Evolutionary conservation across 2,888 invertebrate genomes (phyloP), one percentile per base, ranked within the genome.

Genomic region (Pycnomerus fuliginosus): DNA sequence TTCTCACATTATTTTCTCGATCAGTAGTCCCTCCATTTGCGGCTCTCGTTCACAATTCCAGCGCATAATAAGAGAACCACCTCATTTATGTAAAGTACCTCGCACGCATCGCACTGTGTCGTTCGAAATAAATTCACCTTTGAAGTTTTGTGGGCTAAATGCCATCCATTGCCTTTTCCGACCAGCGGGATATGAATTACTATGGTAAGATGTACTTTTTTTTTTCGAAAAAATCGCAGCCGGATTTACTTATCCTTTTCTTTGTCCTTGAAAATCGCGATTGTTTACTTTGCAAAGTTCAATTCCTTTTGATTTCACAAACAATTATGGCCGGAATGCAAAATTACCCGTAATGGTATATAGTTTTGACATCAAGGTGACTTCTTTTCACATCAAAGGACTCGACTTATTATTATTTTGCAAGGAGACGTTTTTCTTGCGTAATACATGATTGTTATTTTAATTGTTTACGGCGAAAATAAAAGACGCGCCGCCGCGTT

Each of bases 121-220:
- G n/a, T n/a, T n/a, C n/a, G n/a, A n/a, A n/a, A n/a, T n/a, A 23
- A 23, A 11, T 23, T 23, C n/a, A 10, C n/a, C 23, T 23, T 23
- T 11, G 23, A 23, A 23, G n/a, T n/a, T n/a, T n/a, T n/a, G 14
- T 2, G 28, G 4, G 16, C 13, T 37, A 42, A 46, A 45, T 46
- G 52, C 52, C 48, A 28, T 50, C 44, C 16, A 46, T 48, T 27
- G 49, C 48, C 17, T 53, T 53, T 34, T 24, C 41, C 15, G 23
- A 49, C 11, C 5, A 8, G 37, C 40, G 48, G 56, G 54, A 58
- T 52, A 55, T 56, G 56, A 44, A 42, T 40, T 46, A 41, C 44
- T 44, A 44, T 8, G 57, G 59, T 55, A 44, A 56, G 37, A 41
- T 10, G 14, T 16, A 31, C 7, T 16, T n/a, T 15, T 2, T 15